A percentile compares a stretch with the other conserved stretches of the same genome.
Evolutionary conservation across 2,797 vertebrate genomes (phyloP).

Genomic region (Lacerta viridis): DNA sequence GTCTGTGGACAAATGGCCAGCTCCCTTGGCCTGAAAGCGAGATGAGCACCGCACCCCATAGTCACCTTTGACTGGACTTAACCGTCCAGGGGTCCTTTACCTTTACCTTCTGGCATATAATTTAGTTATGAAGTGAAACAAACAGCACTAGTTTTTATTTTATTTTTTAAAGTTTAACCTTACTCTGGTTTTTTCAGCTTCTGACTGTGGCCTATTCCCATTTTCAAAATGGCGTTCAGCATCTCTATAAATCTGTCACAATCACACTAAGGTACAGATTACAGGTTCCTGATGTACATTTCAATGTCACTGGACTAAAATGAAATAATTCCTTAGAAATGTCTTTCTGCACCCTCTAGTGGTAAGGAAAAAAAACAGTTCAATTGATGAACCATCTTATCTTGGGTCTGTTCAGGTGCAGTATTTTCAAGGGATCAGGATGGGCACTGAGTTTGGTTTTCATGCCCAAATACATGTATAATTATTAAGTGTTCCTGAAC

Average conservation of each 20-base stretch:
- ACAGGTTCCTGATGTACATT: not conserved
- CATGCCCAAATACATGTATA: not conserved
- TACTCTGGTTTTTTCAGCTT: not conserved
- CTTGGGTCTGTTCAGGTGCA: not conserved
- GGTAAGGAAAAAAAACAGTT: not conserved
- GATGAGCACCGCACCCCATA: too few species aligned
- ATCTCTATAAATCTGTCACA: not conserved
- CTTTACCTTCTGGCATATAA: too few species aligned
- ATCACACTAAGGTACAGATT: not conserved
- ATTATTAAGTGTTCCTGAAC: not conserved
- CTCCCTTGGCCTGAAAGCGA: too few species aligned
- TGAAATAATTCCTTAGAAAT: not conserved
- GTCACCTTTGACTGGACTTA: too few species aligned
- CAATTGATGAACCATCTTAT: not conserved
- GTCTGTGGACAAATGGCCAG: too few species aligned
- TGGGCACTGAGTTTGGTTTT: too few species aligned
- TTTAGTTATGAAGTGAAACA: not conserved
- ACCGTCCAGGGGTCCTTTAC: too few species aligned
- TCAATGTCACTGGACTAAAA: not conserved
- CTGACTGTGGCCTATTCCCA: not conserved
- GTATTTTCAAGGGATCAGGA: not conserved
- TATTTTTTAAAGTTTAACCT: not conserved
- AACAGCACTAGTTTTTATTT: not conserved
- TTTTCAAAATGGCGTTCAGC: not conserved
- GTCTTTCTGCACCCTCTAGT: slow-evolving; percentile 28